Conservation (phyloP, 2,797 vertebrate species). For the Macroramphosus scolopax region DNA sequence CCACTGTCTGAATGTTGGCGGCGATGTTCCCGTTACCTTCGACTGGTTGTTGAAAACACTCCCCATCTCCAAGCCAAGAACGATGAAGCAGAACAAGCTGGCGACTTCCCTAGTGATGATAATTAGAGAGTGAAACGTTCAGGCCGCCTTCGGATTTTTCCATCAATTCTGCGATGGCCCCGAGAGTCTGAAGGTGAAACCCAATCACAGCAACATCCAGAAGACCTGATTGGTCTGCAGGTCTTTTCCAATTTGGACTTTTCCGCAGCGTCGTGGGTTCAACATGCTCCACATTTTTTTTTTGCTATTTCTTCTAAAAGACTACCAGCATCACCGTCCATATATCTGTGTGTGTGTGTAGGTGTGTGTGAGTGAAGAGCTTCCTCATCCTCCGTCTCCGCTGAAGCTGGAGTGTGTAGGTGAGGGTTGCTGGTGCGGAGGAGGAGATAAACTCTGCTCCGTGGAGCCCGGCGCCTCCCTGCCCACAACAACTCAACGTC, state of each 20-base stretch:
- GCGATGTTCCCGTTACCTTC: neutral
- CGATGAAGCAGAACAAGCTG: constrained; percentile 9
- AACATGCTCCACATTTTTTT: neutral
- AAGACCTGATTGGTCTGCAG: constrained; percentile 30
- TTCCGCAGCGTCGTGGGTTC: too few relatives aligned
- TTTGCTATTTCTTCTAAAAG: constrained; percentile 6
- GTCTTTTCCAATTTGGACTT: constrained; percentile 4
- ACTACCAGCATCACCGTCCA: too few relatives aligned
- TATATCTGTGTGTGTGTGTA: too few relatives aligned
- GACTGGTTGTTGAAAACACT: constrained; percentile 43
- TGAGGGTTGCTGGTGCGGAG: constrained; percentile 41
- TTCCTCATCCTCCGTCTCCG: constrained; percentile 24
- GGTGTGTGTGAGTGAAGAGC: constrained; percentile 9
- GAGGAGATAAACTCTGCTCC: constrained; percentile 23
- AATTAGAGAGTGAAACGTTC: constrained; percentile 30
- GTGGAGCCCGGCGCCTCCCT: constrained; percentile 6
- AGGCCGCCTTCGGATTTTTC: constrained; percentile 41
- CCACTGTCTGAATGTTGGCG: constrained; percentile 12
- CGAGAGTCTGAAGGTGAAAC: constrained; percentile 15
- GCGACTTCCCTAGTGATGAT: constrained; percentile 23
- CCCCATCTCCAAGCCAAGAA: constrained; percentile 15
- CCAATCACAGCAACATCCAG: constrained; percentile 11
- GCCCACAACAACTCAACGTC: constrained; percentile 33
- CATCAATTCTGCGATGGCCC: constrained; percentile 46
- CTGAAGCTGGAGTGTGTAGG: constrained; percentile 30